Percentiles rank a stretch among this genome's conserved stretches.
Evolutionary conservation across 2,888 invertebrate species (phyloP).

Genomic region (Aleiodes alternator): DNA sequence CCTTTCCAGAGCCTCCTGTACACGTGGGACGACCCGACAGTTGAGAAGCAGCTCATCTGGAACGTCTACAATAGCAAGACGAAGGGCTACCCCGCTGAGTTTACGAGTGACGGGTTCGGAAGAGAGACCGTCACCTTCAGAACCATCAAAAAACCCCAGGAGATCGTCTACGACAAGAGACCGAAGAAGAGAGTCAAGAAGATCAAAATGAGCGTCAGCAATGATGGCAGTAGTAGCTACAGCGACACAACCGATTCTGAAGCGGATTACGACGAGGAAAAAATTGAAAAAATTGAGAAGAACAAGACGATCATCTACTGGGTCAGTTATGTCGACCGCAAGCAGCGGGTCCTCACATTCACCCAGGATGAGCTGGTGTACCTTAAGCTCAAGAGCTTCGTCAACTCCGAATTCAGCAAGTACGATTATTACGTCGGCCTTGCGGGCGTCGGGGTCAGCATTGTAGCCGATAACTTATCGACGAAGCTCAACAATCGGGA

Average conservation of each 20-base stretch:
- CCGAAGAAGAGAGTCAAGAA: constrained; percentile 53
- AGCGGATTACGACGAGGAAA: not conserved
- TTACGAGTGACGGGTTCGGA: constrained; percentile 80
- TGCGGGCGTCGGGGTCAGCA: constrained; percentile 81
- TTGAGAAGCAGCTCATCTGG: constrained; percentile 85
- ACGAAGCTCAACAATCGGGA: constrained; percentile 76
- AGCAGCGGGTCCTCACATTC: constrained; percentile 85
- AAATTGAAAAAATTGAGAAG: constrained; percentile 78
- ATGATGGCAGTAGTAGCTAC: constrained; percentile 78
- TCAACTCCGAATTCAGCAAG: constrained; percentile 83
- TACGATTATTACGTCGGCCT: constrained; percentile 83
- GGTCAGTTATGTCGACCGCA: constrained; percentile 86
- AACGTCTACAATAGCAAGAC: constrained; percentile 89
- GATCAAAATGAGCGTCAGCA: constrained; percentile 55
- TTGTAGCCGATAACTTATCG: constrained; percentile 68
- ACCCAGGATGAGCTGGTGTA: constrained; percentile 85
- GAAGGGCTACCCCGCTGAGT: constrained; percentile 84
- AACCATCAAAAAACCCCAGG: constrained; percentile 61
- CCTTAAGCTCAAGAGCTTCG: constrained; percentile 68
- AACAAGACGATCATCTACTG: constrained; percentile 88
- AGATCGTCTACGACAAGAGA: constrained; percentile 47
- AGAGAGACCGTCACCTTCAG: constrained; percentile 84
- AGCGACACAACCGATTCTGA: constrained; percentile 53
- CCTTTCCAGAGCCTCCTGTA: constrained; percentile 86
- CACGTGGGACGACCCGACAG: constrained; percentile 91